Percentiles rank a stretch among this genome's conserved stretches.
Evolutionary conservation across 2,888 invertebrate species (phyloP).

Genomic region (Erannis defoliaria): DNA sequence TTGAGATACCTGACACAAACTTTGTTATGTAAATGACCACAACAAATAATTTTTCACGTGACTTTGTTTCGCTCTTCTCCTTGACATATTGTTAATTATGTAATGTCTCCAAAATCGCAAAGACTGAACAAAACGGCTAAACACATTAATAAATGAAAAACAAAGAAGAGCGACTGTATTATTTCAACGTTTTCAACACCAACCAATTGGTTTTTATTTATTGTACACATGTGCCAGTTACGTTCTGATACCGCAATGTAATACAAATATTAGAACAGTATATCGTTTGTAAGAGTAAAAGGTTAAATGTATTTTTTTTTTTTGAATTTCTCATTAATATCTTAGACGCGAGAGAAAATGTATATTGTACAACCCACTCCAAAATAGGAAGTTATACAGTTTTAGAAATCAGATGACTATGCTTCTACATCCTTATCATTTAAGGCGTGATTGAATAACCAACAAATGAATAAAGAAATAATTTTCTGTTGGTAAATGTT

Average conservation of each 20-base stretch:
- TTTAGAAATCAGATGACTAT: background rate
- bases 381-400: background rate
- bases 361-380: background rate
- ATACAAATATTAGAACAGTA: background rate
- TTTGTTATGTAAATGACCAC: constrained; percentile 16
- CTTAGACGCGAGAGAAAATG: background rate
- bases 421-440: background rate
- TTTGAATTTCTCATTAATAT: background rate
- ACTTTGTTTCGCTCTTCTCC: constrained; percentile 29
- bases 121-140: background rate
- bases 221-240: background rate
- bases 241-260: background rate
- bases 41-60: constrained; percentile 12
- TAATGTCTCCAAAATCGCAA: background rate
- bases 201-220: background rate
- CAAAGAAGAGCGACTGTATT: background rate
- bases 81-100: constrained; percentile 22
- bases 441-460: constrained; percentile 1
- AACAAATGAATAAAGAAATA: background rate
- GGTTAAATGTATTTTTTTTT: background rate
- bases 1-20: constrained; percentile 1
- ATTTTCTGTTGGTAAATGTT: too few relatives aligned
- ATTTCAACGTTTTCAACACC: too few relatives aligned
- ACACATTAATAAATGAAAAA: constrained; percentile 1
- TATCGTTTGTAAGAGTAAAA: background rate